Base-by-base conservation (phyloP, 2,113 vertebrate species). In the Thryonomys swinderianus region DNA sequence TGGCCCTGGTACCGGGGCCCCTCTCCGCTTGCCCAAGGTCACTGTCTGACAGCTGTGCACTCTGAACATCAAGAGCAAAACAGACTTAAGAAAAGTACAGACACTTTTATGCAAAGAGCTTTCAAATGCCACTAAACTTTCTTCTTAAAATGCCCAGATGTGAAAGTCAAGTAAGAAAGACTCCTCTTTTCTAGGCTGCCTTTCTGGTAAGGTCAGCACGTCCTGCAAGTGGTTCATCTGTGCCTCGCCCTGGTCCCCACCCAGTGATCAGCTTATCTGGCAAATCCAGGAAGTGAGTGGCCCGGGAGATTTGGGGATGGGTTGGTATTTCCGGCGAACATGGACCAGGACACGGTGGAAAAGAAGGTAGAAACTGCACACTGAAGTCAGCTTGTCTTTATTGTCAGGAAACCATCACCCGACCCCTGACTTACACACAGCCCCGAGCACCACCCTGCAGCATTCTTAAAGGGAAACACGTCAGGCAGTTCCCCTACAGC, bases 121-220 rank as follows among this genome's bases (percentile, higher is more conserved):
- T 89, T 59, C 18, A 81, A 91, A 64, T 73, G 69, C 71, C 32
- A 81, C 66, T 34, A 62, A 79, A 91, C 20, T 67, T 11, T 71
- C 51, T 83, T 93, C 42, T 71, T 64, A 48, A 95, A 85, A 30
- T 34, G 21, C 32, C 16, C 34, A 21, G 27, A 48, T 27, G 13
- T 66, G 94, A 94, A 92, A 88, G 62, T n/a, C 78, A 95, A 85
- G 82, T 55, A 4, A 57, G 51, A 69, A 88, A 90, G 79, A 88
- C 37, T 30, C 12, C 1, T 27, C 45, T 62, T 23, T 37, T 85
- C 62, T 55, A n/a, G 61, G 51, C 25, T 59, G 53, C n/a, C 25
- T 74, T 30, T 30, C 42, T 45, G 25, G 25, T 30, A 86, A 78
- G 4, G 21, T 61, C 57, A 48, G 90, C 14, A 32, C 51, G 78